These are phyloP conservation scores for Diaphora mendica DNA, from an alignment of 2,888 invertebrate species.

Conservation along the genomic window DNA sequence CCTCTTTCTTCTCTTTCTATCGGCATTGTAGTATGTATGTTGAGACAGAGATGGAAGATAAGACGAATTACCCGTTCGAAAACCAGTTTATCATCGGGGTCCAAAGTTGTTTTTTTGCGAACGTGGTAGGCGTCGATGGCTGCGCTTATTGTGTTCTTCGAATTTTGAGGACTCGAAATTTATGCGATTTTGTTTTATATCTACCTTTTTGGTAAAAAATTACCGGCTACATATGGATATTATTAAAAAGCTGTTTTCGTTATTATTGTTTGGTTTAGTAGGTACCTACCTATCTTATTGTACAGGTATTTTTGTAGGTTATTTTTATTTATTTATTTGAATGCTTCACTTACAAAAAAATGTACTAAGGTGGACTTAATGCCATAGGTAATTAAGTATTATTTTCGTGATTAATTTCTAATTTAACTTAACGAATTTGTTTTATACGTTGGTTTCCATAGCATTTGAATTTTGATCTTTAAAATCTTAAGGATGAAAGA, in stretches of 20 bases:
- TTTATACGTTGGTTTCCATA: neutral
- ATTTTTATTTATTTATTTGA: neutral
- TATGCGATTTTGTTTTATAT: conserved; percentile 47
- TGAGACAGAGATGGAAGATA: conserved; percentile 57
- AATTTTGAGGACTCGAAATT: conserved; percentile 63
- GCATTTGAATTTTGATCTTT: conserved; percentile 1
- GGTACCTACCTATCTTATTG: neutral
- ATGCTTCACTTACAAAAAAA: too few species aligned
- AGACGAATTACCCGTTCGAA: conserved; percentile 73
- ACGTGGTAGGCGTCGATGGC: conserved; percentile 78
- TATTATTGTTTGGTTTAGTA: conserved; percentile 2
- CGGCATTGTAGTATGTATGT: conserved; percentile 19
- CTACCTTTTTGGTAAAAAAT: conserved; percentile 32
- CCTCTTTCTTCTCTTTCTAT: conserved; percentile 54
- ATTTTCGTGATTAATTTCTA: neutral
- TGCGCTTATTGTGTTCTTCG: conserved; percentile 71
- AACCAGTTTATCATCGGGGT: conserved; percentile 83
- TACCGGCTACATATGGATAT: conserved; percentile 30
- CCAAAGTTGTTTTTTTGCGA: conserved; percentile 69
- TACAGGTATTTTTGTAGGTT: neutral
- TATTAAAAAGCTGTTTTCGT: conserved; percentile 26
- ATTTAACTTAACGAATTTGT: neutral
- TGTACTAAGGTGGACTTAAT: too few species aligned
- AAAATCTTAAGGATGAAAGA: neutral
- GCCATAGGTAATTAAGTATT: too few species aligned